Evolutionary conservation across 2,888 invertebrate genomes (phyloP).

Genomic region (Drosophila rellima): DNA sequence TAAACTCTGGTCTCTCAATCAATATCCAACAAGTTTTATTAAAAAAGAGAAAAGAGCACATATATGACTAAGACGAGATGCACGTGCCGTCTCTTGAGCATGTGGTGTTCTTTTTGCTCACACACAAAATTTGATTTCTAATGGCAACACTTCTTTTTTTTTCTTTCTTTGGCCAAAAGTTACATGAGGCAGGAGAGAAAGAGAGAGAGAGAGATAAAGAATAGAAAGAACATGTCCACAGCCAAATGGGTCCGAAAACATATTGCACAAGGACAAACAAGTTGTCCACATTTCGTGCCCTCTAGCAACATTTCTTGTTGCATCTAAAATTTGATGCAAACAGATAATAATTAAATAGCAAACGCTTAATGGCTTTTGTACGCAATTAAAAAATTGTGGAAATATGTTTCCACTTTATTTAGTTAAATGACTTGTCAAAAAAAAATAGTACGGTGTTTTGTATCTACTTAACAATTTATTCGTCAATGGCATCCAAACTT

Average conservation of each 20-base stretch:
- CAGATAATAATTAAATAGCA: constrained; percentile 58
- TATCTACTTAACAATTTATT: too few species aligned
- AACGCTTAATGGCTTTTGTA: constrained; percentile 47
- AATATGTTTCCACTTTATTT: too few species aligned
- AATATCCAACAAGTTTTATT: constrained; percentile 45
- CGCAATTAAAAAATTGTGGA: constrained; percentile 63
- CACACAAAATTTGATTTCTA: constrained; percentile 50
- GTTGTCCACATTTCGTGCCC: constrained; percentile 36
- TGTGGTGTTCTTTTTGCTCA: constrained; percentile 14
- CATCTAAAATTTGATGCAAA: constrained; percentile 33
- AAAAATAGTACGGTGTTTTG: too few species aligned
- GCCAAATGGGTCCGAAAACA: not conserved
- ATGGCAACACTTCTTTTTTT: constrained; percentile 32
- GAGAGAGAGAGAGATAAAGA: not conserved
- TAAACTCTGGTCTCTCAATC: constrained; percentile 34
- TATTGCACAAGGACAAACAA: constrained; percentile 23
- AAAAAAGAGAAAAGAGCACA: constrained; percentile 11
- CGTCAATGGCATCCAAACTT: too few species aligned
- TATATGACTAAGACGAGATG: not conserved
- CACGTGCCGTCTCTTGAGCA: constrained; percentile 32
- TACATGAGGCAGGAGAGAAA: not conserved
- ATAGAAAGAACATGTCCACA: not conserved
- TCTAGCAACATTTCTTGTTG: constrained; percentile 51
- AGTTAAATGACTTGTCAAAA: too few species aligned
- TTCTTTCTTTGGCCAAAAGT: constrained; percentile 24